Evolutionary conservation across 92 coral and sea anemone genomes (phyloP).

Genomic region (Palythoa caribaeorum): DNA sequence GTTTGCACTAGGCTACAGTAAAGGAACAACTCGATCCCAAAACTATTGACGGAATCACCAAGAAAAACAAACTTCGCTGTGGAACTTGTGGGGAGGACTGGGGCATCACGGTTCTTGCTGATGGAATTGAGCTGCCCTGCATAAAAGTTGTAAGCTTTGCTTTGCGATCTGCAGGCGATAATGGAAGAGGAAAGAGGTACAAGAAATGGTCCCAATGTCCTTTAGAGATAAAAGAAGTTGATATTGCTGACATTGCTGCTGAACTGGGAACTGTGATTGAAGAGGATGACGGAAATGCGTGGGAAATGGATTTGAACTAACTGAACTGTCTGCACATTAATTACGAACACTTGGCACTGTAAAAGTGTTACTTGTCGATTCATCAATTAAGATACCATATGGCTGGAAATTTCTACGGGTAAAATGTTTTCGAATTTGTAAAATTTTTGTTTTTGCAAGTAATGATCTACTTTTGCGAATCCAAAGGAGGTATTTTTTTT

Average conservation of each 20-base stretch:
- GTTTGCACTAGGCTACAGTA: conserved; percentile 35
- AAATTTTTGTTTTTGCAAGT: no score
- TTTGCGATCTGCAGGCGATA: conserved; percentile 41
- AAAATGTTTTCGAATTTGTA: no score
- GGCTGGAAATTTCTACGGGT: no score
- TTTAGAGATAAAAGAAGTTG: conserved; percentile 62
- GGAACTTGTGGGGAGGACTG: conserved; percentile 78
- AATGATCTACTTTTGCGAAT: no score
- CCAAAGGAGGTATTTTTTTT: no score
- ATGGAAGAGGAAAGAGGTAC: conserved; percentile 43
- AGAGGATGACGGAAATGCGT: not conserved
- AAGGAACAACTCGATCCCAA: conserved; percentile 32
- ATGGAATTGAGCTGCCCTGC: conserved; percentile 75
- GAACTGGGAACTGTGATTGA: not conserved
- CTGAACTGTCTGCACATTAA: not conserved
- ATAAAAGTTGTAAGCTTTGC: conserved; percentile 79
- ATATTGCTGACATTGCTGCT: conserved; percentile 31
- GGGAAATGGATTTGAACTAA: conserved; percentile 42
- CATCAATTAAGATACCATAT: no score
- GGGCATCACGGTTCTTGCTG: conserved; percentile 79
- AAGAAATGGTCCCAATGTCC: conserved; percentile 89
- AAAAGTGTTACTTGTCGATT: no score
- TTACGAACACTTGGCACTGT: no score
- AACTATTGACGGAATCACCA: conserved; percentile 66
- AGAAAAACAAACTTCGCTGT: conserved; percentile 74